Percentiles rank a stretch among this genome's conserved stretches.
Evolutionary conservation across 2,888 invertebrate genomes (phyloP).

Genomic region (Oligia fasciuncula): DNA sequence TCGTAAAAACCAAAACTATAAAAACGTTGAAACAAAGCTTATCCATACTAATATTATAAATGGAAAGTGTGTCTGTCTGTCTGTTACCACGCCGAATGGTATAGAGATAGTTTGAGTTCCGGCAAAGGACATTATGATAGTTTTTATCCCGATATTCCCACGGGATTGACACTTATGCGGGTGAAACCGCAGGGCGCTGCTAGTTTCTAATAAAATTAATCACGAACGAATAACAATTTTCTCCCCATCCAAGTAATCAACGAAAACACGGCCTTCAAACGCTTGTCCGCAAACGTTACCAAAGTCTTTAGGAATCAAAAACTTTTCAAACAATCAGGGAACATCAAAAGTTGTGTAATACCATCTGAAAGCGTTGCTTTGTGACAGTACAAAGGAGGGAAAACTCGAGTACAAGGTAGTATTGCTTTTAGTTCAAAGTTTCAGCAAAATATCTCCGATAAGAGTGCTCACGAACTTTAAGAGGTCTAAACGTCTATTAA

Average conservation of each 20-base stretch:
- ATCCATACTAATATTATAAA: background rate
- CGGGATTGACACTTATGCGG: too few species aligned
- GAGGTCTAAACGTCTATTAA: slow-evolving; percentile 48
- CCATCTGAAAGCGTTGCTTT: slow-evolving; percentile 75
- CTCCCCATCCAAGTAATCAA: slow-evolving; percentile 51
- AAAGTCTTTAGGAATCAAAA: slow-evolving; percentile 66
- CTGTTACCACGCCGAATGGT: too few species aligned
- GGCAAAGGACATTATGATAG: too few species aligned
- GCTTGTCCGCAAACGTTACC: slow-evolving; percentile 30
- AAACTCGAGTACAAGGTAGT: slow-evolving; percentile 71
- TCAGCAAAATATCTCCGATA: slow-evolving; percentile 71
- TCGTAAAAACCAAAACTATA: background rate
- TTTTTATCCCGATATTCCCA: too few species aligned
- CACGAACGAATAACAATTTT: slow-evolving; percentile 13
- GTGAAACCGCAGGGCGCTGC: too few species aligned
- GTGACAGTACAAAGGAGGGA: slow-evolving; percentile 68
- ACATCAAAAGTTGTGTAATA: slow-evolving; percentile 83
- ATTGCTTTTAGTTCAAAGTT: slow-evolving; percentile 77
- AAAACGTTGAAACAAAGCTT: background rate
- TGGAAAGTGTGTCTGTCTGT: too few species aligned
- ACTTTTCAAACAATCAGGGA: slow-evolving; percentile 70
- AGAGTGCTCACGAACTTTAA: slow-evolving; percentile 58
- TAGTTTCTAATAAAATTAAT: background rate
- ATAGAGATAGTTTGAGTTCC: too few species aligned
- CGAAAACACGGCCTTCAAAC: slow-evolving; percentile 9